phyloP scores from a whole-genome alignment of 2,888 invertebrate species.

The Homarus gammarus region DNA sequence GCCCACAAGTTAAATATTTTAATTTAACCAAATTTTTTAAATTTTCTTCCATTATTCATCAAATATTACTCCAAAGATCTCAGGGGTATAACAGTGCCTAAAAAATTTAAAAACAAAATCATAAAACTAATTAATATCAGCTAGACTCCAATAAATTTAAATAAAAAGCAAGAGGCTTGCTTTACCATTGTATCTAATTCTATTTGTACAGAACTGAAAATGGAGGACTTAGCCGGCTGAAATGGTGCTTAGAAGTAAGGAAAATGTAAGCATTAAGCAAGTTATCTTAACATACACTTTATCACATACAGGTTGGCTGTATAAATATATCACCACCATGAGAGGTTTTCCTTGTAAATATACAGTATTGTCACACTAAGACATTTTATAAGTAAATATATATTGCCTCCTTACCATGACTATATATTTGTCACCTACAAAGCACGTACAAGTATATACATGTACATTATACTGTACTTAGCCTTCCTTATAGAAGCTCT shows the following conservation, averaged over 20 bases:
- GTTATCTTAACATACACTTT: not conserved
- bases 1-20: no score
- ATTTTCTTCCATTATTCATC: no score
- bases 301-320: not conserved
- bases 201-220: not conserved
- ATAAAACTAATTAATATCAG: no score
- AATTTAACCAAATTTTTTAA: no score
- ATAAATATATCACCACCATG: slow-evolving; percentile 4
- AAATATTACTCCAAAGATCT: no score
- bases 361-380: not conserved
- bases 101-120: no score
- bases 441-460: not conserved
- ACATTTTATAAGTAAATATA: slow-evolving; percentile 9
- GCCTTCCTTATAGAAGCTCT: not conserved
- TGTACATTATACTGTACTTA: not conserved
- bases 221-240: not conserved
- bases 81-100: no score
- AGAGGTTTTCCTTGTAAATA: not conserved
- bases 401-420: not conserved
- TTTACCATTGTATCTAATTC: not conserved
- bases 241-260: not conserved
- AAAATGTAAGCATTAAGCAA: not conserved
- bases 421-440: no score
- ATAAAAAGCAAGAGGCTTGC: not conserved
- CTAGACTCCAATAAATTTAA: no score